Percentiles rank a stretch among this genome's conserved stretches.
Conservation (phyloP, 2,113 vertebrate genomes). For the Phrynocephalus versicolor region DNA sequence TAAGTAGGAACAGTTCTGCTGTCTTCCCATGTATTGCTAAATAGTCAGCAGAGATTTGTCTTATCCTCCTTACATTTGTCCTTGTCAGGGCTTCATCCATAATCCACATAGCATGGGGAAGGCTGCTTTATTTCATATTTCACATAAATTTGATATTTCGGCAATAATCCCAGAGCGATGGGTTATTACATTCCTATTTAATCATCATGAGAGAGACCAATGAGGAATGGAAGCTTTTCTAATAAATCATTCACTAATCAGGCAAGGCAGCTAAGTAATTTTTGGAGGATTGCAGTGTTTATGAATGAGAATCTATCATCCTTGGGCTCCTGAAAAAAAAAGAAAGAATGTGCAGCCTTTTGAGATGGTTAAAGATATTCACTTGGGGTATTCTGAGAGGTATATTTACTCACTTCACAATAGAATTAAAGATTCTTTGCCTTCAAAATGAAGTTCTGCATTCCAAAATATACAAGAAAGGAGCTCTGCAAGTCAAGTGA, state of each 20-base stretch:
- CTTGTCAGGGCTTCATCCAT: not conserved
- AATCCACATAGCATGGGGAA: not conserved
- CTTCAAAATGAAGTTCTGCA: not conserved
- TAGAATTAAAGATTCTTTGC: not conserved
- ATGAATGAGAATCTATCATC: slow-evolving; percentile 1
- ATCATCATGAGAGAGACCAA: slow-evolving; percentile 48
- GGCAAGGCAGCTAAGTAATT: slow-evolving; percentile 28
- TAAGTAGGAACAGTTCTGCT: not conserved
- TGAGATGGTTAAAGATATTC: not conserved
- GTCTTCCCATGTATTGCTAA: not conserved
- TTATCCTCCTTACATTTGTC: slow-evolving; percentile 41
- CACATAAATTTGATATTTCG: slow-evolving; percentile 51
- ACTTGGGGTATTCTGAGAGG: not conserved
- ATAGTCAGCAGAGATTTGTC: not conserved
- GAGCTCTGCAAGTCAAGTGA: not conserved
- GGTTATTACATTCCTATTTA: slow-evolving; percentile 52
- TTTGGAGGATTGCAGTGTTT: slow-evolving; percentile 37
- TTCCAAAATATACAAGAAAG: not conserved
- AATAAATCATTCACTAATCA: slow-evolving; percentile 49
- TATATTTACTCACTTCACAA: not conserved
- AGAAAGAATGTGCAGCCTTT: not conserved
- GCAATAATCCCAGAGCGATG: slow-evolving; percentile 47
- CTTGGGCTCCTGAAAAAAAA: not conserved
- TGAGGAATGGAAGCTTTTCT: slow-evolving; percentile 29
- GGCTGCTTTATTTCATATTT: slow-evolving; percentile 20